Evolutionary conservation across 2,113 vertebrate genomes (phyloP).

Genomic region (Argyrosomus japonicus): DNA sequence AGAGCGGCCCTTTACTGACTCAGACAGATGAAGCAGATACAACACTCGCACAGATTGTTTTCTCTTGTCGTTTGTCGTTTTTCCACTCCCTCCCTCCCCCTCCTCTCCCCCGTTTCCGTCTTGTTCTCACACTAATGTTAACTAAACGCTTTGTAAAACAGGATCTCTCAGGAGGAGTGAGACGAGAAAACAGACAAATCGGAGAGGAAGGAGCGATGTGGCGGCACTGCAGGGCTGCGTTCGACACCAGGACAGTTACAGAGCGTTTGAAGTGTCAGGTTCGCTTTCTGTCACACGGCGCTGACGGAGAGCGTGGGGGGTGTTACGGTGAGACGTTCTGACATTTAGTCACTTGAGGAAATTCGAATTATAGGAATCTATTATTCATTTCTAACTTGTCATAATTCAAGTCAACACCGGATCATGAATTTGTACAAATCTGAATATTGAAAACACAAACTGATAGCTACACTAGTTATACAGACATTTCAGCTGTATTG

Average conservation of each 20-base stretch:
- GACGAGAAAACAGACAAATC: constrained; percentile 64
- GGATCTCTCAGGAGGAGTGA: constrained; percentile 55
- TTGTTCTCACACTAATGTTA: constrained; percentile 68
- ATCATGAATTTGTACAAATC: background rate
- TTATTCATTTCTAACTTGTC: constrained; percentile 56
- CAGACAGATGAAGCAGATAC: constrained; percentile 72
- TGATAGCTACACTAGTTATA: background rate
- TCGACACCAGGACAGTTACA: constrained; percentile 44
- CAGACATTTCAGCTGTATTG: too few species aligned
- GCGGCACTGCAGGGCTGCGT: constrained; percentile 44
- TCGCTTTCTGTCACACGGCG: constrained; percentile 31
- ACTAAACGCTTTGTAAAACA: constrained; percentile 74
- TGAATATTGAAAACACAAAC: background rate
- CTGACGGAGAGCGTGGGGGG: constrained; percentile 44
- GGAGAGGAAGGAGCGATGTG: constrained; percentile 39
- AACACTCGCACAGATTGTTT: constrained; percentile 71
- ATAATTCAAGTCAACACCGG: constrained; percentile 29
- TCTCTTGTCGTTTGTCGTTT: constrained; percentile 58
- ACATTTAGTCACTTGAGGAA: constrained; percentile 66
- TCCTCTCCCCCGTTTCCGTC: constrained; percentile 33
- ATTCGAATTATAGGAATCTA: constrained; percentile 50
- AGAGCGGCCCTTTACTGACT: constrained; percentile 57
- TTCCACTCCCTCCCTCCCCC: background rate
- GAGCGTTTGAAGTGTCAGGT: constrained; percentile 69
- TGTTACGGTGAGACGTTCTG: constrained; percentile 22